Evolutionary conservation across 2,888 invertebrate genomes (phyloP), one percentile per base, ranked within the genome.

Genomic region (Pyrrhia umbra): DNA sequence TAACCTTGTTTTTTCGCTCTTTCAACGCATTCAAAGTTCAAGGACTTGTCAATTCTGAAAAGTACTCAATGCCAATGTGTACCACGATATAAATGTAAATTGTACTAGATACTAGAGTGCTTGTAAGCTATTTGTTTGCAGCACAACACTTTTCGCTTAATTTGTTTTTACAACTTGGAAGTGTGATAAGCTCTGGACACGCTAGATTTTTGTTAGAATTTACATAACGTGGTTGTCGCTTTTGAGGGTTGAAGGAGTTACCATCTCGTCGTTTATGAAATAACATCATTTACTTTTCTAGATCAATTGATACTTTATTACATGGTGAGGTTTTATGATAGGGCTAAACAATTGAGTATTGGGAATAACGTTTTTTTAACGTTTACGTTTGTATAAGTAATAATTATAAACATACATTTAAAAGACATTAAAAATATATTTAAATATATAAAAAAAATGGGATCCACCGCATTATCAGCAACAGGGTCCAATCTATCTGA

Each of bases 111-210:
- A 23, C 10, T 37, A 8, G 9, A 46, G 5, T 18, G 5, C 15
- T 70, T 13, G 30, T 39, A 8, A 25, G 6, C 10, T n/a, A 40
- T 62, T 70, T 51, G 25, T 45, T 18, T 18, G 45, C 13, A 43
- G 20, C 18, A 18, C 40, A 20, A n/a, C 8, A 13, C 21, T n/a
- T n/a, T n/a, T 47, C 47, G 42, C 13, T 43, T 34, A 37, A 43
- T 61, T 49, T 69, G 47, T 70, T 42, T 68, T 70, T 27, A 65
- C 42, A 10, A 49, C 62, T 37, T 42, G 2, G 4, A 27, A 61
- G 27, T 25, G 40, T 47, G 42, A 42, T 42, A 47, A 69, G 9
- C n/a, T n/a, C 25, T 60, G 15, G 15, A 37, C 65, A 60, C 47
- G 64, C 47, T 37, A 15, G 20, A 6, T 30, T 21, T 40, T 68